A percentile compares a stretch with the other conserved stretches of the same genome.
Evolutionary conservation across 2,113 vertebrate genomes (phyloP).

Genomic region (Cairina moschata): DNA sequence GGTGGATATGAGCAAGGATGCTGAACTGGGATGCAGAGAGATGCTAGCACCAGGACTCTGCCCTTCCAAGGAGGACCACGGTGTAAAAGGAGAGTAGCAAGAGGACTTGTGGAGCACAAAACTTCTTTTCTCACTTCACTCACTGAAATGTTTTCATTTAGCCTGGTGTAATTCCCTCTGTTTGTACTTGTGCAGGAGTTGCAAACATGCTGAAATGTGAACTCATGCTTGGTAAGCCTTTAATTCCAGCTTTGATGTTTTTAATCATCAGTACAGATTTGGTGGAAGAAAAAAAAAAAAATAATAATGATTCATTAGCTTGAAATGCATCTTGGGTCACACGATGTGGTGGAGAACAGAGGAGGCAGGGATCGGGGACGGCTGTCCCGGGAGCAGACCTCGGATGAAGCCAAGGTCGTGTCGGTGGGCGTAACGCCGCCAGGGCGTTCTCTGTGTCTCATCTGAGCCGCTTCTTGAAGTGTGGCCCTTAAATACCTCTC

Average conservation of each 20-base stretch:
- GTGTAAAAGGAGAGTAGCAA: neutral
- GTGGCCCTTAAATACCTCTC: neutral
- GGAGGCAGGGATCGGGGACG: neutral
- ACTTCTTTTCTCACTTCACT: neutral
- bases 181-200: constrained; percentile 9
- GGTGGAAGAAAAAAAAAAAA: neutral
- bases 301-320: constrained; percentile 57
- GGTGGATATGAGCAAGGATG: neutral
- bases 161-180: constrained; percentile 12
- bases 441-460: neutral
- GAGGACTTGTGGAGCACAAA: neutral
- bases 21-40: neutral
- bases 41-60: neutral
- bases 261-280: constrained; percentile 58
- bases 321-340: neutral
- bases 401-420: too few relatives aligned
- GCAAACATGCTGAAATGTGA: constrained; percentile 31
- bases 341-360: neutral
- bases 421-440: too few relatives aligned
- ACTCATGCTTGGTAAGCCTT: constrained; percentile 45
- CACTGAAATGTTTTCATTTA: neutral
- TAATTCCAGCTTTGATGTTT: constrained; percentile 72
- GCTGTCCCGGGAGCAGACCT: neutral
- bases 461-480: neutral
- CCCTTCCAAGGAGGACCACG: accelerated